Evolutionary conservation across 30 jellyfish, hydroid and myxozoan species (phyloP).

Genomic region (Clytia hemisphaerica): DNA sequence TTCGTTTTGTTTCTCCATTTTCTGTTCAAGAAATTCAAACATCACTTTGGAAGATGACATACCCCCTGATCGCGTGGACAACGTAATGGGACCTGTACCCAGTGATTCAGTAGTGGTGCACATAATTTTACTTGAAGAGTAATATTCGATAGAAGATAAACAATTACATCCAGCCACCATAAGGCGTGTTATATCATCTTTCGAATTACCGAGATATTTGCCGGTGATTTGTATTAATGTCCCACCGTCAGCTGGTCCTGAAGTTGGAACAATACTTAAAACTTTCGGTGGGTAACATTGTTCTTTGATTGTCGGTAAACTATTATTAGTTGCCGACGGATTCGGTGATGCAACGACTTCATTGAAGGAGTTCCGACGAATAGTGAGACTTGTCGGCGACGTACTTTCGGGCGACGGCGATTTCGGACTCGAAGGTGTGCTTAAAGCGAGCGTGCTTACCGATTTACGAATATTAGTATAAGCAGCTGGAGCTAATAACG

Average conservation of each 20-base stretch:
- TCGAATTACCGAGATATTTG: conserved; percentile 53
- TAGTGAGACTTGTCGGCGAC: no score
- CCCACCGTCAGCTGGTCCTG: conserved; percentile 83
- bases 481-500: conserved; percentile 17
- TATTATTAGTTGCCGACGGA: no score
- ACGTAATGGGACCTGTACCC: conserved; percentile 60
- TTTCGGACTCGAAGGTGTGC: no score
- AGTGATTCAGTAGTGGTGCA: conserved; percentile 65
- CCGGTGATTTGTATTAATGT: conserved; percentile 72
- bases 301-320: conserved; percentile 24
- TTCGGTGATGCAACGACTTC: no score
- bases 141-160: conserved; percentile 58
- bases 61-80: conserved; percentile 73
- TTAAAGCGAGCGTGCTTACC: no score
- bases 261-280: conserved; percentile 47
- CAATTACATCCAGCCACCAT: conserved; percentile 72
- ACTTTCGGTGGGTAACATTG: conserved; percentile 60
- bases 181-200: conserved; percentile 47
- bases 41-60: conserved; percentile 48
- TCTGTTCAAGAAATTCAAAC: conserved; percentile 38
- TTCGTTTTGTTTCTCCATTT: neutral
- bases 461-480: no score
- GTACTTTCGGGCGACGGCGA: no score
- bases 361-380: no score
- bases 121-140: conserved; percentile 59